Percentiles rank a stretch among this genome's conserved stretches.
These are phyloP conservation scores for Argentina silus DNA, from an alignment of 2,797 vertebrate species.

Conservation along the genomic window DNA sequence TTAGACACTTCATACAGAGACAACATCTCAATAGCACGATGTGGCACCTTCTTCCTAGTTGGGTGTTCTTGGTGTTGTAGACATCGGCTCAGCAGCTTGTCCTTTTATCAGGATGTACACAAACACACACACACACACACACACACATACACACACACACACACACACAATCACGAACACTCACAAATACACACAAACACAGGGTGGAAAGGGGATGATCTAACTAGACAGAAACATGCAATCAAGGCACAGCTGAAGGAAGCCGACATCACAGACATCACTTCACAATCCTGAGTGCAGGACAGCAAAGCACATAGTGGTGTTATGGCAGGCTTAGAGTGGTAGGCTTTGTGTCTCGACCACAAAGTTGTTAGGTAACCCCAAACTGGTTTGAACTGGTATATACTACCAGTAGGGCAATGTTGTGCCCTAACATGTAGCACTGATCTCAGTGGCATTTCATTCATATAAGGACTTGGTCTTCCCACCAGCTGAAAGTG, in stretches of 20 bases:
- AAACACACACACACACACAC: slow-evolving; percentile 2
- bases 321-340: slow-evolving; percentile 39
- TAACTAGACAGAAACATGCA: slow-evolving; percentile 11
- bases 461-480: slow-evolving; percentile 18
- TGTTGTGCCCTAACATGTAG: slow-evolving; percentile 30
- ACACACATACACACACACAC: neutral
- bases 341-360: slow-evolving; percentile 29
- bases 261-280: slow-evolving; percentile 23
- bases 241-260: neutral
- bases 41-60: no score
- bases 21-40: no score
- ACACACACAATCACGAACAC: slow-evolving; percentile 12
- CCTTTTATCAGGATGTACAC: slow-evolving; percentile 23
- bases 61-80: no score
- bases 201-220: neutral
- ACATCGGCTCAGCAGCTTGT: slow-evolving; percentile 20
- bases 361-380: slow-evolving; percentile 34
- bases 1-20: no score
- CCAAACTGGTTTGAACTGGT: slow-evolving; percentile 42
- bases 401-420: slow-evolving; percentile 25
- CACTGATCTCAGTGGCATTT: slow-evolving; percentile 13
- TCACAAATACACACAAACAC: slow-evolving; percentile 13
- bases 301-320: slow-evolving; percentile 30
- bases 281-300: slow-evolving; percentile 9
- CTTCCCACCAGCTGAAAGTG: slow-evolving; percentile 3